Conservation (phyloP, 2,888 invertebrate species). For the Cephus spinipes region DNA sequence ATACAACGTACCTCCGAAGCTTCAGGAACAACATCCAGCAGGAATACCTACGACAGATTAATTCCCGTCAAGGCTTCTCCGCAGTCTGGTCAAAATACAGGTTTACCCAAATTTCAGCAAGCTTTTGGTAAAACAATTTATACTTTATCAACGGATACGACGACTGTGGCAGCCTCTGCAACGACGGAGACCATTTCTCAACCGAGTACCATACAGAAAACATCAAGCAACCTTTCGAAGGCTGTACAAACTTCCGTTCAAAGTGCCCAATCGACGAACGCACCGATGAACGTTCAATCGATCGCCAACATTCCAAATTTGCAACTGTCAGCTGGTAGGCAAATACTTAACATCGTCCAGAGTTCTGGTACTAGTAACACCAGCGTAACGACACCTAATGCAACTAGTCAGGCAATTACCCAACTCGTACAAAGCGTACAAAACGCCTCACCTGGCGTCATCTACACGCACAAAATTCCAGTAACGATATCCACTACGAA, state of each 20-base stretch:
- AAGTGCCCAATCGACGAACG: slow-evolving; percentile 42
- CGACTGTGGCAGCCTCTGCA: slow-evolving; percentile 43
- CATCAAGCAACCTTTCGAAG: slow-evolving; percentile 58
- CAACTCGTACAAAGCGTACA: slow-evolving; percentile 57
- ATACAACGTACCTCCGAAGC: slow-evolving; percentile 41
- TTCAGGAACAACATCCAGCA: slow-evolving; percentile 23
- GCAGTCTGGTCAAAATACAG: slow-evolving; percentile 52
- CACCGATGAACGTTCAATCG: slow-evolving; percentile 48
- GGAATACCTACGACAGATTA: slow-evolving; percentile 51
- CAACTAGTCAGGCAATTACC: slow-evolving; percentile 46
- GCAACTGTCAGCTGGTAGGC: slow-evolving; percentile 51
- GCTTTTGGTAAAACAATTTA: slow-evolving; percentile 81
- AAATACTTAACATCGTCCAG: slow-evolving; percentile 60
- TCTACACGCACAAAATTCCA: slow-evolving; percentile 80
- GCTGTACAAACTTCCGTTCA: slow-evolving; percentile 64
- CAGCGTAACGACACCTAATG: slow-evolving; percentile 20
- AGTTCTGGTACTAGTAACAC: slow-evolving; percentile 43
- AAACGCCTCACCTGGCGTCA: slow-evolving; percentile 70
- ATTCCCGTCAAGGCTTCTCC: slow-evolving; percentile 38
- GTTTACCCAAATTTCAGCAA: slow-evolving; percentile 82
- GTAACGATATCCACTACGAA: slow-evolving; percentile 68
- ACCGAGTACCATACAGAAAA: slow-evolving; percentile 41
- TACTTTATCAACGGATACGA: slow-evolving; percentile 46
- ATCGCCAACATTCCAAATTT: slow-evolving; percentile 56
- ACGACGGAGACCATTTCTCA: slow-evolving; percentile 41